A percentile compares a stretch with the other conserved stretches of the same genome.
These are phyloP conservation scores for Listronotus oregonensis DNA, from an alignment of 1,140 invertebrate species.

Conservation along the genomic window DNA sequence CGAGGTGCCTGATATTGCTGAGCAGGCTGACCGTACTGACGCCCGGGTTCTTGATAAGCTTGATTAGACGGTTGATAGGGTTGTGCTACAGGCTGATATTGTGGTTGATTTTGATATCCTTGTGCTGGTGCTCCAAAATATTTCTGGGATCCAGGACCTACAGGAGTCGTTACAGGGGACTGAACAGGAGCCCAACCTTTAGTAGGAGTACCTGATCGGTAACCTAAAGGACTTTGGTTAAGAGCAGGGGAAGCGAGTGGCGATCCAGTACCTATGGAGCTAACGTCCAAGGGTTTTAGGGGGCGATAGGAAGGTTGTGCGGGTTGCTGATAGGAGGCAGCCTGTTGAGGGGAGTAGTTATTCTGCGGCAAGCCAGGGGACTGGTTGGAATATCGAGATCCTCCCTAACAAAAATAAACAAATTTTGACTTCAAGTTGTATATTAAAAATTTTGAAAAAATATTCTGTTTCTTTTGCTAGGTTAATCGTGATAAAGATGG, in stretches of 20 bases:
- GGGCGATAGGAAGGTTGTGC: conserved; percentile 45
- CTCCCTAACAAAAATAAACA: conserved; percentile 45
- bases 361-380: conserved; percentile 45
- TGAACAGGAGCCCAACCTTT: conserved; percentile 53
- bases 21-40: conserved; percentile 52
- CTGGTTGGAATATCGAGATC: conserved; percentile 44
- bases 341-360: conserved; percentile 37
- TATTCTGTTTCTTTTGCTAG: too few species aligned
- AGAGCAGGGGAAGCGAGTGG: conserved; percentile 44
- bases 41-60: conserved; percentile 34
- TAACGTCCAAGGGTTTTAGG: conserved; percentile 45
- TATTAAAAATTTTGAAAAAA: too few species aligned
- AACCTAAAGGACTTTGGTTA: conserved; percentile 44
- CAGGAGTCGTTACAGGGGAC: conserved; percentile 40
- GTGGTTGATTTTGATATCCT: conserved; percentile 51
- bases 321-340: conserved; percentile 36
- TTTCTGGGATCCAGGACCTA: conserved; percentile 40
- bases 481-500: too few species aligned
- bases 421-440: neutral
- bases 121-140: conserved; percentile 38
- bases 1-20: conserved; percentile 25
- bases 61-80: conserved; percentile 31
- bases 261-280: conserved; percentile 38
- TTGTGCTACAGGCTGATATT: conserved; percentile 34
- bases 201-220: conserved; percentile 41